Conservation (phyloP, 2,113 vertebrate species). For the Xiphophorus couchianus region DNA sequence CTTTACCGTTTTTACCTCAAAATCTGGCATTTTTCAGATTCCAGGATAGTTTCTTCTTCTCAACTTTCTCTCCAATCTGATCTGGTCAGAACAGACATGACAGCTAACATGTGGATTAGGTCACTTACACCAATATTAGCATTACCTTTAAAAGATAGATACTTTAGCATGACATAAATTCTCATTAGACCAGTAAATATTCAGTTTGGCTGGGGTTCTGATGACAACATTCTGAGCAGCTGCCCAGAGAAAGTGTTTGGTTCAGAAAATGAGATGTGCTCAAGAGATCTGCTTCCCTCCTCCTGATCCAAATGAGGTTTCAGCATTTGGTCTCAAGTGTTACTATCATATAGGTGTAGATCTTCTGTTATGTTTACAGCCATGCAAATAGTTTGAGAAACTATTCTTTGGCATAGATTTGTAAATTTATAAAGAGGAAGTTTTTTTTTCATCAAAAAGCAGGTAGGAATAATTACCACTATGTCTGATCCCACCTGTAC, state of each 20-base stretch:
- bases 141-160: constrained; percentile 17
- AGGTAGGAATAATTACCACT: too few relatives aligned
- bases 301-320: neutral
- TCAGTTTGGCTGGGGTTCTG: neutral
- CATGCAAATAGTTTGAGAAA: too few relatives aligned
- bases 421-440: too few relatives aligned
- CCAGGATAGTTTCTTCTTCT: neutral
- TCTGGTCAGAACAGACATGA: neutral
- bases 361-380: neutral
- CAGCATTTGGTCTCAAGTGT: neutral
- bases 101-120: neutral
- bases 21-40: too few relatives aligned
- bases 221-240: neutral
- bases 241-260: neutral
- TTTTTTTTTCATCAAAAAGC: too few relatives aligned
- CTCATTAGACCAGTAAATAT: constrained; percentile 19
- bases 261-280: constrained; percentile 14
- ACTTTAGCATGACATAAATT: constrained; percentile 41
- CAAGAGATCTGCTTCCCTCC: constrained; percentile 1
- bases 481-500: too few relatives aligned
- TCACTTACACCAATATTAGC: constrained; percentile 40
- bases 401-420: too few relatives aligned
- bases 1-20: too few relatives aligned
- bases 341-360: neutral
- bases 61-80: neutral